Evolutionary conservation across 2,797 vertebrate species (phyloP).

Genomic region (Crax fasciolata): DNA sequence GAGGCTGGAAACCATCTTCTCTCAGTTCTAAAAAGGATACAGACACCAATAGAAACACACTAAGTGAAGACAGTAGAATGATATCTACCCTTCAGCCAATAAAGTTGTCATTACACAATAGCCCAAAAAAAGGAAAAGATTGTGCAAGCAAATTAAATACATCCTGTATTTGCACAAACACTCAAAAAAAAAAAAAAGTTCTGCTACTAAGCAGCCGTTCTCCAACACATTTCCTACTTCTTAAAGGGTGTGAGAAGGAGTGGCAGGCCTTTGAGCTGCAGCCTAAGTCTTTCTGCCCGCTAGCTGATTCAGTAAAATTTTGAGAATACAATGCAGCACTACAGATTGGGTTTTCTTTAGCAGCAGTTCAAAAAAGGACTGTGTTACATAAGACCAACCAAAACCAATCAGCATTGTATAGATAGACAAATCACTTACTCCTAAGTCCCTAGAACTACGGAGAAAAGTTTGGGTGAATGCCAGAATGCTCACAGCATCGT

Average conservation of each 20-base stretch:
- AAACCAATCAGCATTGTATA: not conserved
- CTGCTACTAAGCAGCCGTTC: not conserved
- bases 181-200: not conserved
- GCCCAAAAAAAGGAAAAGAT: not conserved
- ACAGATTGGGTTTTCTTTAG: not conserved
- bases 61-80: not conserved
- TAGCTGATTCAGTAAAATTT: not conserved
- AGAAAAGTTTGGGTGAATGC: not conserved
- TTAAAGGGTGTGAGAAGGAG: not conserved
- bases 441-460: not conserved
- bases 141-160: not conserved
- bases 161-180: not conserved
- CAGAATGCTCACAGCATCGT: not conserved
- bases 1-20: slow-evolving; percentile 94
- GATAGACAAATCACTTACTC: not conserved
- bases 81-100: not conserved
- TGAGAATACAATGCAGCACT: not conserved
- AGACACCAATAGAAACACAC: slow-evolving; percentile 11
- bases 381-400: not conserved
- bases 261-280: not conserved
- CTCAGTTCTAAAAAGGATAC: slow-evolving; percentile 87
- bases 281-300: not conserved
- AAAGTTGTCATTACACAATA: not conserved
- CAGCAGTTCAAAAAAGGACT: not conserved
- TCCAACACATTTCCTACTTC: not conserved